Base-by-base conservation (phyloP, 2,888 invertebrate species). In the Drosophila neonasuta region DNA sequence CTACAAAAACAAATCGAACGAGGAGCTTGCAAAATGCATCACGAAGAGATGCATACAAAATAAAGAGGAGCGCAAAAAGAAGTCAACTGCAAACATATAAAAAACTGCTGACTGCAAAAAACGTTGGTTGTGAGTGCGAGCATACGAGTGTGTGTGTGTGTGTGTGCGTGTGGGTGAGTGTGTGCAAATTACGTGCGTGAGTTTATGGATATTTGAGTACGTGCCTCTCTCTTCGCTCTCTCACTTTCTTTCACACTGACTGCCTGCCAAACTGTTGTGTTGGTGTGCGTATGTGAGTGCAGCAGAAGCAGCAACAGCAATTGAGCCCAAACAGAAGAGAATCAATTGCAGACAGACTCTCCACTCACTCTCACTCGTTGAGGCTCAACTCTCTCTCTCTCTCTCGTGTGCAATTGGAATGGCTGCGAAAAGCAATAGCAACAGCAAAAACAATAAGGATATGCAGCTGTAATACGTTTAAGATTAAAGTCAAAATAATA, bases 11-110 rank as follows among this genome's bases (percentile, higher is more conserved):
- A 36, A 34, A 32, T n/a, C 39, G 5, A 44, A 36, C 20, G 9
- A n/a, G 61, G 54, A 44, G 67, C 59, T 61, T 57, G 46, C 58
- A 72, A 60, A 68, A 74, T 74, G 74, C 68, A 54, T 20, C 41
- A 54, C 5, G 36, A 36, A 44, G 46, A 64, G 45, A 51, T 54
- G 41, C 45, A 39, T 32, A 48, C 49, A 56, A 63, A 64, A 17
- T 50, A 44, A 56, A 69, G 36, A 68, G 46, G 44, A 74, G 36
- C 32, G 34, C 17, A 39, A 56, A 34, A 58, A 57, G 24, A 56
- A 39, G 36, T 36, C 34, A 41, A 41, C 15, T 41, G 39, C 15
- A 8, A 41, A 41, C 15, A 24, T 24, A 24, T 0, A 45, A 36
- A 36, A 36, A 36, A 69, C 51, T 51, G 34, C 45, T 10, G n/a